Base-by-base conservation (phyloP, 2,888 invertebrate species). In the Drosophila nr. fundita region DNA sequence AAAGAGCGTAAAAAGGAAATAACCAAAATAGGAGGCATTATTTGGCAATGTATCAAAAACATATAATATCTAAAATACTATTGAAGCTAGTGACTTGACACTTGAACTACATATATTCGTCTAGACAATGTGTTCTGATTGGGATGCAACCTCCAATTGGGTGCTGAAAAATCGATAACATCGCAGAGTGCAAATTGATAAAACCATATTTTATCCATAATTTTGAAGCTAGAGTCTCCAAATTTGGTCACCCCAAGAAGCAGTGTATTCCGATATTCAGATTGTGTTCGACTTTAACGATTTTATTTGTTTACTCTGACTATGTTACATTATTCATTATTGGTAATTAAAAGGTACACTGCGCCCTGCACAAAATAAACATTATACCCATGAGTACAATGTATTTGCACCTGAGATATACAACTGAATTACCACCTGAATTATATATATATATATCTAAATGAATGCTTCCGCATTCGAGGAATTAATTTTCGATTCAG, bases 381-480 rank as follows among this genome's bases (percentile, higher is more conserved):
- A 21, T 45, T 21, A 13, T 45, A 1, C 6, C 21, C 21, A 13
- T 7, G 2, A 8, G 45, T 1, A 21, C 45, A 21, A 45, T 30
- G 30, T 7, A 13, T 30, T 8, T 21, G 6, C 21, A 65, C 42
- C 65, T 52, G 42, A 24, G 40, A 13, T 11, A 10, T 15, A 34
- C 55, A 55, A 15, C 49, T 40, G 4, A 38, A 27, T 11, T 40
- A 21, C 21, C 4, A 21, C 8, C 21, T 30, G 10, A 4, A 27
- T 27, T 32, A 32, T 10, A 15, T 52, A 45, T 45, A 7, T 15
- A 10, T 15, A 49, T 24, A 24, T 40, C 30, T 27, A 18, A 50
- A 48, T 49, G 10, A 59, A 59, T 78, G 71, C 79, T 78, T 82
- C 84, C 84, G 75, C 68, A 48, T 40, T 60, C 62, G 69, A 71